Conservation (phyloP, 2,888 invertebrate species). For the Gymnoscelis rufifasciata region DNA sequence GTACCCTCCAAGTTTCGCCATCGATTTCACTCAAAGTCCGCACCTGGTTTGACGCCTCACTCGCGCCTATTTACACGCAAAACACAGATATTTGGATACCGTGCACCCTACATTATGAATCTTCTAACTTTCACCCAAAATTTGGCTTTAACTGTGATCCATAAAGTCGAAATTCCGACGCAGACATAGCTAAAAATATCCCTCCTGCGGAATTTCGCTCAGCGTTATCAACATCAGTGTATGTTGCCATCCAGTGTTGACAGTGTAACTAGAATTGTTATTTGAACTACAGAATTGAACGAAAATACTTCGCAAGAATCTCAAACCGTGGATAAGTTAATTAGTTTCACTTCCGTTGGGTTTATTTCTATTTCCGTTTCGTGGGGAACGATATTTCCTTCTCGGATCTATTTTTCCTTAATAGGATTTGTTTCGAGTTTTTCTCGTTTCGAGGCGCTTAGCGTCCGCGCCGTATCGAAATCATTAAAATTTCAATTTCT, state of each 20-base stretch:
- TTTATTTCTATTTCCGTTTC: slow-evolving; percentile 76
- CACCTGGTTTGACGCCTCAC: slow-evolving; percentile 74
- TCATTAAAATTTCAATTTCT: slow-evolving; percentile 54
- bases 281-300: slow-evolving; percentile 63
- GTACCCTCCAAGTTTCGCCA: slow-evolving; percentile 63
- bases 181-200: slow-evolving; percentile 38
- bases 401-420: slow-evolving; percentile 69
- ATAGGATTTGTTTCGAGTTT: slow-evolving; percentile 65
- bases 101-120: slow-evolving; percentile 54
- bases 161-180: slow-evolving; percentile 38
- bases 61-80: slow-evolving; percentile 72
- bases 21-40: slow-evolving; percentile 62
- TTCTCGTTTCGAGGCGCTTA: slow-evolving; percentile 41
- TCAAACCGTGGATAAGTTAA: slow-evolving; percentile 73
- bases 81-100: slow-evolving; percentile 72
- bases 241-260: slow-evolving; percentile 66
- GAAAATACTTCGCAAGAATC: slow-evolving; percentile 71
- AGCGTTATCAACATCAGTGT: slow-evolving; percentile 65
- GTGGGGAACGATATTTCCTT: slow-evolving; percentile 67
- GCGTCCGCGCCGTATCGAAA: slow-evolving; percentile 45
- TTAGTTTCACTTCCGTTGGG: slow-evolving; percentile 76
- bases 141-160: slow-evolving; percentile 32
- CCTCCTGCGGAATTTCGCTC: slow-evolving; percentile 55
- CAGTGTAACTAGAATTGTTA: slow-evolving; percentile 67
- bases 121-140: slow-evolving; percentile 33